phyloP scores from a whole-genome alignment of 1,140 invertebrate species.

The Papilio polytes region DNA sequence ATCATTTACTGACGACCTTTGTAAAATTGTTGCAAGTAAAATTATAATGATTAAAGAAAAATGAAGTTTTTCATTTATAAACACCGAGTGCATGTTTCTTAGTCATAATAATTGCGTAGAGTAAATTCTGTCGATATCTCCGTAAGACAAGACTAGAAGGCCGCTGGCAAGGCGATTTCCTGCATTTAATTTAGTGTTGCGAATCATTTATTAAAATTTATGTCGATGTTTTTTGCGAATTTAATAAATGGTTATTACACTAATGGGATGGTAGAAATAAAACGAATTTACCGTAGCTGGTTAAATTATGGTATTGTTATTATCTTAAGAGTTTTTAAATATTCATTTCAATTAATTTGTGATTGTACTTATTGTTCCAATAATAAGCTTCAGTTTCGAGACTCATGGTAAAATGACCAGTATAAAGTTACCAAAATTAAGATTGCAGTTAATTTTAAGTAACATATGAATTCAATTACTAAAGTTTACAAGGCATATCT shows the following conservation, averaged over 20 bases:
- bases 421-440: no score
- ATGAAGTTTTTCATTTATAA: neutral
- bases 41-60: conserved; percentile 1
- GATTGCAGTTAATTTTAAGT: no score
- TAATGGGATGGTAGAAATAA: neutral
- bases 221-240: conserved; percentile 19
- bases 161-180: conserved; percentile 41
- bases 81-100: neutral
- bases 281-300: neutral
- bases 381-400: no score
- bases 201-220: conserved; percentile 11
- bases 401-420: no score
- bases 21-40: neutral
- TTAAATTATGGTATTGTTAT: neutral
- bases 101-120: conserved; percentile 28
- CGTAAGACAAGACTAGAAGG: conserved; percentile 35
- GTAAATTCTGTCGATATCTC: conserved; percentile 10
- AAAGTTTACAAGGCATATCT: no score
- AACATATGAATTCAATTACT: no score
- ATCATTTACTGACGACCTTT: neutral
- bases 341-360: no score
- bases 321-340: neutral
- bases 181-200: conserved; percentile 32
- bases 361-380: no score
- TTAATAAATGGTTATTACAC: conserved; percentile 2